Evolutionary conservation across 2,113 vertebrate genomes (phyloP), one percentile per base, ranked within the genome.

Genomic region (Cephalopholis sonnerati): DNA sequence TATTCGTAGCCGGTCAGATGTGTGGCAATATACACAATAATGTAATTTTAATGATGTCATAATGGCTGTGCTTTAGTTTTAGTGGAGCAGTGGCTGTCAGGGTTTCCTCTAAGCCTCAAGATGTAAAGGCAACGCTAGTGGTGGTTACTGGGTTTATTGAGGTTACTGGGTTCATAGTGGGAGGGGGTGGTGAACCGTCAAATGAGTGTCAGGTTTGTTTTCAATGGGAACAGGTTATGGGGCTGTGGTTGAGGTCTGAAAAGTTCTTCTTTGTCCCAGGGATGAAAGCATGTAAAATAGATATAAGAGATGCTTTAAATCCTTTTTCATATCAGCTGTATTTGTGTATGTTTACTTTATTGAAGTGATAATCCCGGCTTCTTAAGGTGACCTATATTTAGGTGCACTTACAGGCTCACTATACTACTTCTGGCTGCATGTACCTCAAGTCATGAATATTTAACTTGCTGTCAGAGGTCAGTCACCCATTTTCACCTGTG

Each of bases 141-240:
- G 46, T 67, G 72, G 55, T 80, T 51, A 3, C 22, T 63, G 58
- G 22, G 64, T 57, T 78, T 41, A 5, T 29, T 74, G 51, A 73
- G 87, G 84, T 90, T 51, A 84, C 15, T 80, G 36, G 70, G 91
- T 92, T 89, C 70, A 69, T 72, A n/a, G 50, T 74, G 25, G 77
- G 79, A 68, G 76, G 69, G 85, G 67, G 54, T 11, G 4, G 32
- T 71, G 41, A 72, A 58, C 5, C 7, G 16, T 67, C 4, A 32
- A 55, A 20, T 39, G 7, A 12, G 62, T 66, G 41, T 88, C 75
- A 74, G 24, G 55, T 67, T 83, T 82, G 82, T 90, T 86, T 51
- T 82, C 24, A 46, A 22, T 48, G 16, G n/a, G 51, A 48, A 2
- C 4, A 15, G 18, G 39, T 67, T 62, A 18, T 32, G 61, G 24